Evolutionary conservation across 2,888 invertebrate genomes (phyloP).

Genomic region (Orthonevra nobilis): DNA sequence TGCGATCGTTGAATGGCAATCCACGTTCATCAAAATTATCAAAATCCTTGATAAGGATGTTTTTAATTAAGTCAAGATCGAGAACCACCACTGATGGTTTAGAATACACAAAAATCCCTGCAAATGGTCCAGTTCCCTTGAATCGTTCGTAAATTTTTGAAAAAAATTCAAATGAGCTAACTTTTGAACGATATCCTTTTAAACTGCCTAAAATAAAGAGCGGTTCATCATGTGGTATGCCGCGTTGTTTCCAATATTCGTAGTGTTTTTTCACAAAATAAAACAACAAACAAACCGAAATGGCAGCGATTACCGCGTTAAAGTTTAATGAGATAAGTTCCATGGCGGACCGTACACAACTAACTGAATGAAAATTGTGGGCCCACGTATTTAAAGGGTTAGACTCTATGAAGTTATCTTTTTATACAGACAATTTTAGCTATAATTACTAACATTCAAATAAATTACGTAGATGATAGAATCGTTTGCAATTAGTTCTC

Average conservation of each 20-base stretch:
- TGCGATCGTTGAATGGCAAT: constrained; percentile 74
- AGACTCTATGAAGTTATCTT: too few species aligned
- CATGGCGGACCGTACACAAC: too few species aligned
- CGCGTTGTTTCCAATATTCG: constrained; percentile 72
- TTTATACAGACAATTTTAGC: too few species aligned
- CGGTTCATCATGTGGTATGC: constrained; percentile 72
- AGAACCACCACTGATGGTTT: constrained; percentile 75
- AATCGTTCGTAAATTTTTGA: constrained; percentile 73
- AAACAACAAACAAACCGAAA: constrained; percentile 6
- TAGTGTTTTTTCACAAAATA: constrained; percentile 19
- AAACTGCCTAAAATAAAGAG: constrained; percentile 72
- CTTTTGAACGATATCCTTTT: constrained; percentile 64
- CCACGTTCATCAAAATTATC: constrained; percentile 76
- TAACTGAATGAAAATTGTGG: too few species aligned
- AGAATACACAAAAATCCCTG: constrained; percentile 76
- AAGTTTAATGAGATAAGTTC: background rate
- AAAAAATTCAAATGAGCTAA: constrained; percentile 72
- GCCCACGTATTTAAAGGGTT: too few species aligned
- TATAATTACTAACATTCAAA: too few species aligned
- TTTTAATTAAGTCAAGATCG: constrained; percentile 76
- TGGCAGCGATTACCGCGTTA: constrained; percentile 14
- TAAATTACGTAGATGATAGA: too few species aligned
- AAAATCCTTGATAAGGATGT: constrained; percentile 75
- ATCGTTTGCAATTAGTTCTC: too few species aligned
- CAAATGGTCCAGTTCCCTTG: constrained; percentile 74